Conservation (phyloP, 2,797 vertebrate genomes). For the Coracias cyanogaster region DNA sequence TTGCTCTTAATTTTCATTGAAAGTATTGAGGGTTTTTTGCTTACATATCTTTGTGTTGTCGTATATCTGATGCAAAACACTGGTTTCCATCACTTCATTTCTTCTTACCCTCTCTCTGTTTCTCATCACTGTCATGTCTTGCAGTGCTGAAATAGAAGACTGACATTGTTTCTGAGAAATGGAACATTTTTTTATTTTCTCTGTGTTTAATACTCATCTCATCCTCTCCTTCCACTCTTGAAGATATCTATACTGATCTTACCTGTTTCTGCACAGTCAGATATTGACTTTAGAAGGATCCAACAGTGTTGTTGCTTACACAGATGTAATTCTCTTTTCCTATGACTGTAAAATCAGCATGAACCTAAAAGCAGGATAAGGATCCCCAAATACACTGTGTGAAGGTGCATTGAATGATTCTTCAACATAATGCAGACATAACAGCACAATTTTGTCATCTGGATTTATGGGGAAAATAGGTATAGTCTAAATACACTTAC, state of each 20-base stretch:
- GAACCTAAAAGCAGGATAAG: not conserved
- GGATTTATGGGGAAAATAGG: not conserved
- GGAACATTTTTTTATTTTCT: not conserved
- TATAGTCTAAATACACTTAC: not conserved
- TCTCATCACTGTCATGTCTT: not conserved
- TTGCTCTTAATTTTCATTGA: not conserved
- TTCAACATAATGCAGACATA: not conserved
- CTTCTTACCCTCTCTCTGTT: not conserved
- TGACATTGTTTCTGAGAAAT: not conserved
- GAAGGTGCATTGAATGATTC: not conserved
- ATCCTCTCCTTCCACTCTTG: not conserved
- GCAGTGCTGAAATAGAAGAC: not conserved
- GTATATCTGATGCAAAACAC: not conserved
- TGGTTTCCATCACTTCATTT: not conserved
- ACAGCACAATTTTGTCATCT: not conserved
- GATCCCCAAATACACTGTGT: not conserved
- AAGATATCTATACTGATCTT: not conserved
- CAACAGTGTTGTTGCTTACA: not conserved
- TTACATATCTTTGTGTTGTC: not conserved
- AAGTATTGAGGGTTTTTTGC: not conserved
- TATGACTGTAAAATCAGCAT: not conserved
- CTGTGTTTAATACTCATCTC: not conserved
- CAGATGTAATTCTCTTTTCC: not conserved
- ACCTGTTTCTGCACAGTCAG: not conserved
- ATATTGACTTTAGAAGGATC: not conserved